Evolutionary conservation across 1,140 invertebrate genomes (phyloP), one percentile per base, ranked within the genome.

Genomic region (Oscheius sp.): DNA sequence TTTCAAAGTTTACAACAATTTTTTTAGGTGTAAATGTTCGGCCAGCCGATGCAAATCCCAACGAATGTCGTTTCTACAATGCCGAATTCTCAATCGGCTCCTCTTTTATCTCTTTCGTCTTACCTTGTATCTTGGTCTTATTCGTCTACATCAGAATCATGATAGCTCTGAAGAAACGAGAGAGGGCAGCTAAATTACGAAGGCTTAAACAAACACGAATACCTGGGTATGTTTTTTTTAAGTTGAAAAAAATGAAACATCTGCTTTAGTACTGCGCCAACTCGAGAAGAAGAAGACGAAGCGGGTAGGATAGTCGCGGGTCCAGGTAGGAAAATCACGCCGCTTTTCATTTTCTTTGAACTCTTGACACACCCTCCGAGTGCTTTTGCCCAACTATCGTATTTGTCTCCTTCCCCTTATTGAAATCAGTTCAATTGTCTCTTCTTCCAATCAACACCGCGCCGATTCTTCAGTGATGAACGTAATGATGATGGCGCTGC

Each of bases 51-150:
- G 81, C 79, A 2, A 73, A 66, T 34, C 67, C 62, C 61, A 42
- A 76, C 71, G 82, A 83, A 58, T 98, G 95, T 87, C 88, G 93
- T 67, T 99, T 99, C 88, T 96, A 97, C 87, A 98, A 97, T 87
- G 91, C 92, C 52, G 92, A 97, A 87, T 99, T 99, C 85, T 93
- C 98, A 81, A 91, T 99, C 78, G 97, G 94, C 85, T 97, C 94
- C 13, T 97, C 94, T 38, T 89, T 99, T 80, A 93, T 92, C 66
- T 97, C 94, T 76, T 99, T 99, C 89, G 97, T 97, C 86, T 97
- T 99, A 82, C 96, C 96, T 3, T 98, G 95, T 45, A 74, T 78
- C 55, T 36, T 84, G 26, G 79, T 83, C 2, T 68, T 84, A 15
- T 83, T 83, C 65, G 82, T 83, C 42, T 83, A 84, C 49, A 69